Conservation (phyloP, 1,140 invertebrate genomes). For the Scaptomyza pallida region DNA sequence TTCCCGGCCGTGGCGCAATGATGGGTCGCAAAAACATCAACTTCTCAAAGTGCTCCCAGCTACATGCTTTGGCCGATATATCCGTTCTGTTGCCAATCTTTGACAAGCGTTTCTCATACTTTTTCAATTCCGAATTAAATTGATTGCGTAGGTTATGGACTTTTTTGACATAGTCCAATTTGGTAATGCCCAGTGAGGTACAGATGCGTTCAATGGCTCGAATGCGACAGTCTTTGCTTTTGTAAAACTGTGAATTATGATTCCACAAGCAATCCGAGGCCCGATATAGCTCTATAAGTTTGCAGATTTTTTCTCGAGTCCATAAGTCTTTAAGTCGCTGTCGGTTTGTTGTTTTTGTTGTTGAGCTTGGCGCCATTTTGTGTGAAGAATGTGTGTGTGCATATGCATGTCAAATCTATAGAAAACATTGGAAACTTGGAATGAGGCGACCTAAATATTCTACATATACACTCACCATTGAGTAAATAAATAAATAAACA, state of each 20-base stretch:
- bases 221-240: constrained; percentile 67
- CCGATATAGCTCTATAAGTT: constrained; percentile 73
- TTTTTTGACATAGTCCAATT: constrained; percentile 77
- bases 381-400: constrained; percentile 3
- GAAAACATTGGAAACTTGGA: not conserved
- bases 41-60: constrained; percentile 76
- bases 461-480: not conserved
- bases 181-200: constrained; percentile 55
- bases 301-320: constrained; percentile 72
- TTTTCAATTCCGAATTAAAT: constrained; percentile 79
- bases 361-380: constrained; percentile 28
- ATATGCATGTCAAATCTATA: constrained; percentile 5
- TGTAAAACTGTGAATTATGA: constrained; percentile 67
- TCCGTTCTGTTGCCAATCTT: constrained; percentile 47
- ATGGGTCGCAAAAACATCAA: constrained; percentile 68
- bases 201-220: constrained; percentile 73
- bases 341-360: constrained; percentile 16
- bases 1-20: constrained; percentile 74
- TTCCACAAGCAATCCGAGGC: constrained; percentile 80
- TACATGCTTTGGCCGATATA: constrained; percentile 41
- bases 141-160: constrained; percentile 81
- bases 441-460: not conserved
- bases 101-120: constrained; percentile 65
- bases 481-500: constrained; percentile 1
- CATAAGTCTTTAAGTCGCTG: constrained; percentile 62